phyloP scores from a whole-genome alignment of 1,140 invertebrate species.

The Drosophila sucinea region DNA sequence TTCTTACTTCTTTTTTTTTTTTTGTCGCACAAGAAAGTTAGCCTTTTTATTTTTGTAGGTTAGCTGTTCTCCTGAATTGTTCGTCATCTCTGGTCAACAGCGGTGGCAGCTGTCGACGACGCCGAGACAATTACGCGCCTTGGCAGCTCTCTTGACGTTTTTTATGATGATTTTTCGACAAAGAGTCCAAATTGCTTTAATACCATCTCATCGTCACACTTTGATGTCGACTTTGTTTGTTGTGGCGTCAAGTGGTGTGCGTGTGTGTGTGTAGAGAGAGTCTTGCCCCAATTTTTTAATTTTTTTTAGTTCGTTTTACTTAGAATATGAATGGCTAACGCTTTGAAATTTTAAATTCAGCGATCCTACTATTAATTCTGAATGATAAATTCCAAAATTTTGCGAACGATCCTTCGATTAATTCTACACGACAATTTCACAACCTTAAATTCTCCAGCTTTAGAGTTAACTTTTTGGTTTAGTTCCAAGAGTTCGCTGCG shows the following conservation, averaged over 20 bases:
- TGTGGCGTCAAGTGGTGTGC: slow-evolving; percentile 72
- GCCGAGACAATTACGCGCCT: slow-evolving; percentile 74
- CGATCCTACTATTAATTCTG: too few relatives aligned
- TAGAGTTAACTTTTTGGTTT: neutral
- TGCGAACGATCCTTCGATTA: too few relatives aligned
- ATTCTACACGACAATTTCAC: too few relatives aligned
- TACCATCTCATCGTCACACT: slow-evolving; percentile 78
- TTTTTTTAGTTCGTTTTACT: too few relatives aligned
- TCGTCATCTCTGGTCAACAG: slow-evolving; percentile 31
- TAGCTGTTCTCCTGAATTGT: neutral
- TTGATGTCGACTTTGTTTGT: slow-evolving; percentile 79
- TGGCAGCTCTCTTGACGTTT: slow-evolving; percentile 61
- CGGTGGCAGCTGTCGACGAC: slow-evolving; percentile 49
- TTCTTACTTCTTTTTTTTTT: too few relatives aligned
- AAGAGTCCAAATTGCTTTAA: slow-evolving; percentile 78
- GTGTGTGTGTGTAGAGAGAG: neutral
- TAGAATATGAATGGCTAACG: neutral
- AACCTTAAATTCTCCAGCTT: too few relatives aligned
- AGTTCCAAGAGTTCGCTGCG: neutral
- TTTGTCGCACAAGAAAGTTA: neutral
- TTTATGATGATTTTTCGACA: slow-evolving; percentile 72
- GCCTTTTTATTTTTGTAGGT: neutral
- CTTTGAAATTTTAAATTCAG: too few relatives aligned
- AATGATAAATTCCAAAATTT: too few relatives aligned
- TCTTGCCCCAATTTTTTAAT: slow-evolving; percentile 7